Evolutionary conservation across 2,888 invertebrate genomes (phyloP).

Genomic region (Sylvicola fuscatus): DNA sequence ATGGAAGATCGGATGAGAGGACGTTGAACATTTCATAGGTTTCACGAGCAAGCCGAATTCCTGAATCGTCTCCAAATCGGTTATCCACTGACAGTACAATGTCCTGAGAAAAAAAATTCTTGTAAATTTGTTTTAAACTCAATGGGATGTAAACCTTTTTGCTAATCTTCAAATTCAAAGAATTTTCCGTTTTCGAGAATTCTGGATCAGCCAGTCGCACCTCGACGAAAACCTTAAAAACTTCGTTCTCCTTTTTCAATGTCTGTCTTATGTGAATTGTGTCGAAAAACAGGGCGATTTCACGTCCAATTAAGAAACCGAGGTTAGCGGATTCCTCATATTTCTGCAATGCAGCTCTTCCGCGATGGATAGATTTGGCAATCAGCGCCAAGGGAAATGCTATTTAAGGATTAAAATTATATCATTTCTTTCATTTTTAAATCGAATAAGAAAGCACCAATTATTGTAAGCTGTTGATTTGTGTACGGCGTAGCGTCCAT

Average conservation of each 20-base stretch:
- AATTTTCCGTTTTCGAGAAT: not conserved
- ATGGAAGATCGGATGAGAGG: not conserved
- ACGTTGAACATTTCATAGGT: not conserved
- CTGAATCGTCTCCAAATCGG: constrained; percentile 1
- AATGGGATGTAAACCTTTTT: not conserved
- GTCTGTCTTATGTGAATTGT: not conserved
- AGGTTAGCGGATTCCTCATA: constrained; percentile 1
- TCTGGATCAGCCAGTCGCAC: not conserved
- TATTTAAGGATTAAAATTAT: not conserved
- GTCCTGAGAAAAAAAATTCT: constrained; percentile 1
- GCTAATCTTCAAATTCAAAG: not conserved
- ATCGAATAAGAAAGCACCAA: no score
- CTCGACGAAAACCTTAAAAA: not conserved
- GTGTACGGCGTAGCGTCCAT: not conserved
- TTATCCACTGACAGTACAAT: not conserved
- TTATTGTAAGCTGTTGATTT: not conserved
- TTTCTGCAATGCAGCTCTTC: not conserved
- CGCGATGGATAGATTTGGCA: not conserved
- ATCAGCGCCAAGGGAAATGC: not conserved
- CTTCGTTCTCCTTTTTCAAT: not conserved
- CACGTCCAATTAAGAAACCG: not conserved
- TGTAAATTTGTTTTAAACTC: not conserved
- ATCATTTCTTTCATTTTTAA: no score
- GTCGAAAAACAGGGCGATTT: not conserved
- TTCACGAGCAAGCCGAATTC: not conserved